A percentile compares a stretch with the other conserved stretches of the same genome.
phyloP scores from a whole-genome alignment of 2,797 vertebrate genomes.

The Myotis findleyi region DNA sequence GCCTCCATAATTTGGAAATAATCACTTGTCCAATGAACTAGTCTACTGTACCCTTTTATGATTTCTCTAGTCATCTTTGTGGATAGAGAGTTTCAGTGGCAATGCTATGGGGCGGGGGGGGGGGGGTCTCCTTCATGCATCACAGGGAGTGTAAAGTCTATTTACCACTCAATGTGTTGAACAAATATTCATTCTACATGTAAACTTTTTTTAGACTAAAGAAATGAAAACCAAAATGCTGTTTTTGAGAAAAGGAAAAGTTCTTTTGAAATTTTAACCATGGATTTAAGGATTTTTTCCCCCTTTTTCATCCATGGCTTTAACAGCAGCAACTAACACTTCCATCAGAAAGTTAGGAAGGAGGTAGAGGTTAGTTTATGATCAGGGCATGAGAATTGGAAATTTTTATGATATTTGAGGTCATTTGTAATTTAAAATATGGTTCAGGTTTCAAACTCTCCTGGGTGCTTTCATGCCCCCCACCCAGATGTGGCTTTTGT shows the following conservation, averaged over 20 bases:
- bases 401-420: not conserved
- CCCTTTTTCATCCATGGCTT: not conserved
- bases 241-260: not conserved
- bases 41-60: not conserved
- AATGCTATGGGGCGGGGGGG: not conserved
- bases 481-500: conserved; percentile 1
- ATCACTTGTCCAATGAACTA: not conserved
- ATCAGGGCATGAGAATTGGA: not conserved
- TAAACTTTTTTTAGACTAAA: not conserved
- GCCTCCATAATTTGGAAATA: not conserved
- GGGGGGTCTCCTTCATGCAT: not conserved
- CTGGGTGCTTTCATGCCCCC: not conserved
- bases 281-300: not conserved
- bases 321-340: not conserved
- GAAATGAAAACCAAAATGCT: not conserved
- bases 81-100: not conserved
- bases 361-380: not conserved
- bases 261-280: not conserved
- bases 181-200: not conserved
- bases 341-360: not conserved
- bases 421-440: conserved; percentile 39
- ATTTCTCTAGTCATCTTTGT: not conserved
- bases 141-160: not conserved
- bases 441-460: not conserved
- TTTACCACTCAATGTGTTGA: not conserved